These are phyloP conservation scores for Apoderus coryli DNA, from an alignment of 2,888 invertebrate genomes.

Conservation along the genomic window DNA sequence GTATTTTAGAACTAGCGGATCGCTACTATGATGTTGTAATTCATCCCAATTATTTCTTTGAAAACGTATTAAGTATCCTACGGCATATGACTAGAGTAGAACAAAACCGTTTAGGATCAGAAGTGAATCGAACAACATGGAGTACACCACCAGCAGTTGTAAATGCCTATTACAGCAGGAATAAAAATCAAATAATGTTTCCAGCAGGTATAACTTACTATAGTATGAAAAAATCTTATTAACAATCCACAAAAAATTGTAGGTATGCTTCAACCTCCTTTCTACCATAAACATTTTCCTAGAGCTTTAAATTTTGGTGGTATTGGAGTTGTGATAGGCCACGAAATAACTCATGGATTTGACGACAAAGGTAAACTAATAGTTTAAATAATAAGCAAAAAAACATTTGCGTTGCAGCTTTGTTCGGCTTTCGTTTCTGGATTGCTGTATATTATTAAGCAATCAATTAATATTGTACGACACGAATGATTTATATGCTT, in stretches of 20 bases:
- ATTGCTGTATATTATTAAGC: too few relatives aligned
- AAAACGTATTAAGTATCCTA: constrained; percentile 65
- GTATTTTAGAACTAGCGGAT: constrained; percentile 28
- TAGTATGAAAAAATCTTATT: too few relatives aligned
- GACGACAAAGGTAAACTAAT: constrained; percentile 54
- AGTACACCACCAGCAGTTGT: constrained; percentile 81
- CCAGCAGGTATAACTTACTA: constrained; percentile 59
- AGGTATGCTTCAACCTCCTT: constrained; percentile 87
- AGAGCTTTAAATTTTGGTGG: constrained; percentile 73
- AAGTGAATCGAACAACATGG: constrained; percentile 70
- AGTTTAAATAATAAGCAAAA: neutral
- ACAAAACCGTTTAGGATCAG: constrained; percentile 50
- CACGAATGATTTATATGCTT: too few relatives aligned
- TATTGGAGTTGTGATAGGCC: constrained; percentile 85
- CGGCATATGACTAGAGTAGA: constrained; percentile 56
- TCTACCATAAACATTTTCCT: constrained; percentile 77
- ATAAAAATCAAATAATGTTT: constrained; percentile 77
- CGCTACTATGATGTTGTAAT: constrained; percentile 68
- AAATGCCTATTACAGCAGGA: constrained; percentile 89
- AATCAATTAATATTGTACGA: too few relatives aligned
- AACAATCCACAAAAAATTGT: too few relatives aligned
- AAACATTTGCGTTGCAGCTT: too few relatives aligned
- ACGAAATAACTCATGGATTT: constrained; percentile 85
- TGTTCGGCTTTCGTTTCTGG: too few relatives aligned
- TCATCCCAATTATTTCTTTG: constrained; percentile 62